Evolutionary conservation across 2,113 vertebrate species (phyloP), one percentile per base, ranked within the genome.

Genomic region (Opisthocomus hoazin): DNA sequence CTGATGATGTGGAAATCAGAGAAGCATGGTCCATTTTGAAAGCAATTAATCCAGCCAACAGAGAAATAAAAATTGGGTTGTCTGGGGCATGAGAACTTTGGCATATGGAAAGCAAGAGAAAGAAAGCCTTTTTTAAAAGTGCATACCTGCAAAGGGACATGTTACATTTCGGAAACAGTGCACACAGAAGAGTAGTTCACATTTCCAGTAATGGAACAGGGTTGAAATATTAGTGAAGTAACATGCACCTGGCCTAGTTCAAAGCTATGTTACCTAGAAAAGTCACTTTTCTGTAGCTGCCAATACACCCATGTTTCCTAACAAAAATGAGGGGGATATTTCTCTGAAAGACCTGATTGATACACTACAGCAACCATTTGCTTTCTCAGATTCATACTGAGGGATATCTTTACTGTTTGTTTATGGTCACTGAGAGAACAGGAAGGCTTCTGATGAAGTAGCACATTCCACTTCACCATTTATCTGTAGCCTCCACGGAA

Each of bases 21-120:
- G 86, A 80, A 92, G 88, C 78, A 63, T 17, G n/a, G 71, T 90
- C 92, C 78, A 46, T 95, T 92, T 86, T 94, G 60, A 69, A 92
- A 94, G 41, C 30, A 97, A 96, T 96, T 94, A 97, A 97, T 95
- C 61, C 89, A 93, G 73, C 51, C 63, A 93, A 88, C 32, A 84
- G 87, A 96, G 64, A 97, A 95, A 92, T 77, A 89, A 94, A 85
- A 85, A 82, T 70, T 92, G 66, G 26, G 54, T 70, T 92, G 39
- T 82, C 64, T 89, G 41, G 70, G 65, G 70, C 39, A 68, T 0
- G 4, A 78, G 43, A 94, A 90, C n/a, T 87, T 78, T 10, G 14
- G 85, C 65, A 73, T 46, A 82, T 0, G 0, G 75, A 83, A 84
- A 86, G 74, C 19, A 30, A 82, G 22, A 53, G 45, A 46, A 80